Evolutionary conservation across 2,113 vertebrate species (phyloP).

Genomic region (Paramisgurnus dabryanus): DNA sequence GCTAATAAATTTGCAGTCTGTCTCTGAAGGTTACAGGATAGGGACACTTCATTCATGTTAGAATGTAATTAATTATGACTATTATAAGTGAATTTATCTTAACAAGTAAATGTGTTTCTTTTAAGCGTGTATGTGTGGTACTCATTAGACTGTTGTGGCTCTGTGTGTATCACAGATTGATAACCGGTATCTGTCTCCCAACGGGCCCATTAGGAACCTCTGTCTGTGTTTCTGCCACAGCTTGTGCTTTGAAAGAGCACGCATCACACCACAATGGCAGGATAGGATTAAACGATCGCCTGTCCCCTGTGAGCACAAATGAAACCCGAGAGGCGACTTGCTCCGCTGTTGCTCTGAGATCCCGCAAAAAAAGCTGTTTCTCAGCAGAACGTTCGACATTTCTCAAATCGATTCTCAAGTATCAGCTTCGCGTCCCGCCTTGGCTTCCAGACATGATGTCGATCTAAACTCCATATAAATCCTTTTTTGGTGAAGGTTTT

Average conservation of each 20-base stretch:
- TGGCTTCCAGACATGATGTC: conserved; percentile 58
- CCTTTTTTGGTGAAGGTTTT: conserved; percentile 47
- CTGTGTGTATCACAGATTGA: conserved; percentile 68
- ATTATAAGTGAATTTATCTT: not conserved
- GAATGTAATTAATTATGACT: too few relatives aligned
- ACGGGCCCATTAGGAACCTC: conserved; percentile 71
- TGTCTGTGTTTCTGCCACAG: conserved; percentile 55
- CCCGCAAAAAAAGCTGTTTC: conserved; percentile 64
- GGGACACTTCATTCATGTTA: too few relatives aligned
- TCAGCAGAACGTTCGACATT: conserved; percentile 63
- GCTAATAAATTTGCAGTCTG: conserved; percentile 54
- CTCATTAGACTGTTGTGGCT: conserved; percentile 67
- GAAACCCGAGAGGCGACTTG: conserved; percentile 55
- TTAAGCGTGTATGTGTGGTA: conserved; percentile 60
- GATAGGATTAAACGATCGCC: conserved; percentile 38
- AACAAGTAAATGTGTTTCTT: conserved; percentile 31
- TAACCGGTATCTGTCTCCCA: conserved; percentile 67
- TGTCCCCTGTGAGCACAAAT: conserved; percentile 45
- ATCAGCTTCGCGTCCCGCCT: conserved; percentile 61
- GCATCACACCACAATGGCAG: conserved; percentile 22
- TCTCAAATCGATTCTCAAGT: conserved; percentile 61
- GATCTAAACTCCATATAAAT: conserved; percentile 58
- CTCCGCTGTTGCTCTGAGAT: conserved; percentile 48
- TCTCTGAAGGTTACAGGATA: conserved; percentile 40
- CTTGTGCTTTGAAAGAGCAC: conserved; percentile 9